Conservation (phyloP, 1,140 invertebrate genomes). For the Panulirus ornatus region DNA sequence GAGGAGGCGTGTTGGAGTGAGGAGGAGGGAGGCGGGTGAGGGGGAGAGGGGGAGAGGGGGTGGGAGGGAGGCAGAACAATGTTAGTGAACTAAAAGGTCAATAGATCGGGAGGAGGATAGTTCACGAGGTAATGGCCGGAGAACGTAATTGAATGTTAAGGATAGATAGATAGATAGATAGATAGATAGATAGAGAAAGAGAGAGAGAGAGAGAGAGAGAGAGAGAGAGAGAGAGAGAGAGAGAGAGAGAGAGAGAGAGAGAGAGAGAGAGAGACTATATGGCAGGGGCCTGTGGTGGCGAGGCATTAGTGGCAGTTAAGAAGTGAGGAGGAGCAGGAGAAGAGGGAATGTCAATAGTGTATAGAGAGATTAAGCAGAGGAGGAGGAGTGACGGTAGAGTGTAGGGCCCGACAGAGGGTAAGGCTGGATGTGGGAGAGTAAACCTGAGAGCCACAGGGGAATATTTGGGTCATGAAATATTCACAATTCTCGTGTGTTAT, state of each 20-base stretch:
- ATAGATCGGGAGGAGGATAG: no score
- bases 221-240: slow-evolving; percentile 7
- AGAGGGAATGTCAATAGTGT: background rate
- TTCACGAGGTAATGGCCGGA: no score
- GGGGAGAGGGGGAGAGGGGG: background rate
- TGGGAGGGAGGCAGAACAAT: background rate
- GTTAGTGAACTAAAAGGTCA: background rate
- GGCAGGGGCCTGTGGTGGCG: no score
- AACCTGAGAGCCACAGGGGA: no score
- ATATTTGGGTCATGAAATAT: no score
- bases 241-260: slow-evolving; percentile 7
- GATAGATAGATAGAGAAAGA: no score
- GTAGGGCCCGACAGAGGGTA: no score
- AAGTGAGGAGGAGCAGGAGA: background rate
- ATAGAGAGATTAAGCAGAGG: background rate
- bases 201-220: slow-evolving; percentile 8
- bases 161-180: no score
- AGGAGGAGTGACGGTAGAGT: no score
- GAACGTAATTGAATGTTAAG: background rate
- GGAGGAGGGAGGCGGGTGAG: background rate
- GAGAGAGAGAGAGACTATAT: slow-evolving; percentile 6
- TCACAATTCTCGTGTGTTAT: no score
- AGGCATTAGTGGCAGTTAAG: background rate
- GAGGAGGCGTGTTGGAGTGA: background rate
- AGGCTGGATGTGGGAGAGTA: no score